Conservation (phyloP, 1,140 invertebrate genomes). For the Pemphigus obesinymphae region DNA sequence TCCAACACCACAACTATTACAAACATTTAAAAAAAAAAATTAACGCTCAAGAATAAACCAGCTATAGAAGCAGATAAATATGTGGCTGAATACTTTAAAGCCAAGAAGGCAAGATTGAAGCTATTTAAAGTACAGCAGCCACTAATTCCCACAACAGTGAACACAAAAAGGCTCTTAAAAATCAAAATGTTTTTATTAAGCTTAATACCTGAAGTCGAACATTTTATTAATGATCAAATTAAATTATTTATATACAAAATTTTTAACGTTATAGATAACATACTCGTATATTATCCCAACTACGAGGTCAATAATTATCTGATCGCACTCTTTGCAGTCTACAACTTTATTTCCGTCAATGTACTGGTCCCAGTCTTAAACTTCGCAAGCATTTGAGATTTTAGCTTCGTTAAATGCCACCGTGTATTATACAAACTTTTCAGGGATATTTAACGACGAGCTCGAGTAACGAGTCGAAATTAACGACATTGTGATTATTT, state of each 20-base stretch:
- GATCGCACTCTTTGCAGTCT: background rate
- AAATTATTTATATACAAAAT: constrained; percentile 45
- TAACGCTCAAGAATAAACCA: constrained; percentile 39
- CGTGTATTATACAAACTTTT: background rate
- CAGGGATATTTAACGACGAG: background rate
- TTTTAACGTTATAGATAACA: constrained; percentile 46
- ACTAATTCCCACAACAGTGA: constrained; percentile 40
- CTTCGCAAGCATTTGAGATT: background rate
- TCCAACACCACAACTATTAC: background rate
- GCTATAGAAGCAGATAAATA: constrained; percentile 44
- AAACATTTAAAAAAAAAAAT: constrained; percentile 29
- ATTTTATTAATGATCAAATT: constrained; percentile 46
- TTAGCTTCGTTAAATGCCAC: background rate
- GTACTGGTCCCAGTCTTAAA: background rate
- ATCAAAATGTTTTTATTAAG: constrained; percentile 47
- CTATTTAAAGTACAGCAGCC: background rate
- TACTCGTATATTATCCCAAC: constrained; percentile 44
- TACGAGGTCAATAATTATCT: background rate
- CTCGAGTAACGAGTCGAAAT: background rate
- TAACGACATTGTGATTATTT: background rate
- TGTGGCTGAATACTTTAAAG: constrained; percentile 47
- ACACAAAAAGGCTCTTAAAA: constrained; percentile 44
- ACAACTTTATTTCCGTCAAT: background rate
- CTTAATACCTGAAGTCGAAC: constrained; percentile 47
- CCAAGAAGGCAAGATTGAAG: constrained; percentile 43